Base-by-base conservation (phyloP, 2,113 vertebrate species). In the Rhineura floridana region DNA sequence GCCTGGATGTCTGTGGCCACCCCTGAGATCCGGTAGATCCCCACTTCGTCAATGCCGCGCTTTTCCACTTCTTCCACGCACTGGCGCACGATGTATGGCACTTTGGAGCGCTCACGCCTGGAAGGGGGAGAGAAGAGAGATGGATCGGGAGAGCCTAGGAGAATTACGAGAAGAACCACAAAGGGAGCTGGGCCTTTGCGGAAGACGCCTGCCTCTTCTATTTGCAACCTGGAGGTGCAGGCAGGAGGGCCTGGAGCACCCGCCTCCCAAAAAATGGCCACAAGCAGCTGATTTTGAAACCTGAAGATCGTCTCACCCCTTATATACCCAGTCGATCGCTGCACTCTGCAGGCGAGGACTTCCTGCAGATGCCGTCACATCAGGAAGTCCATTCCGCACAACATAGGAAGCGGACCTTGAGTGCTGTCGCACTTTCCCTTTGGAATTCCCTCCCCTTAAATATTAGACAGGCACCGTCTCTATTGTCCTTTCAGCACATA, bases 61-160 rank as follows among this genome's bases (percentile, higher is more conserved):
- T 99, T 99, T 96, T 99, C 99, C 95, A 99, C 98, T 94, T 99
- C 99, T 95, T 99, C 99, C 67, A 99, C 96, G 87, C 99, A 99
- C 96, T 99, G 99, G 88, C 99, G 98, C 90, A 99, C 99, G 8
- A 99, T 98, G 97, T 99, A 99, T 96, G 99, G 99, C 97, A 99
- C 99, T 97, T 99, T 99, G 96, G 99, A 99, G 95, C 99, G 98
- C 95, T 99, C 99, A 0, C 99, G 98, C 96, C 99, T 99, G 97
- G 28, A 5, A 21, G 36, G 4, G 10, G 21, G 19, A 25, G 46
- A 48, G 50, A 3, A 28, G 19, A 33, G 3, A 15, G 21, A 6
- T 6, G 44, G 62, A 10, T 79, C 7, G 50, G 76, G 62, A n/a
- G 39, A 15, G 8, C 15, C 42, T 10, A 76, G 48, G 30, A 36